Percentiles rank a stretch among this genome's conserved stretches.
Evolutionary conservation across 1,140 invertebrate species (phyloP).

Genomic region (Aphelenchoides fujianensis): DNA sequence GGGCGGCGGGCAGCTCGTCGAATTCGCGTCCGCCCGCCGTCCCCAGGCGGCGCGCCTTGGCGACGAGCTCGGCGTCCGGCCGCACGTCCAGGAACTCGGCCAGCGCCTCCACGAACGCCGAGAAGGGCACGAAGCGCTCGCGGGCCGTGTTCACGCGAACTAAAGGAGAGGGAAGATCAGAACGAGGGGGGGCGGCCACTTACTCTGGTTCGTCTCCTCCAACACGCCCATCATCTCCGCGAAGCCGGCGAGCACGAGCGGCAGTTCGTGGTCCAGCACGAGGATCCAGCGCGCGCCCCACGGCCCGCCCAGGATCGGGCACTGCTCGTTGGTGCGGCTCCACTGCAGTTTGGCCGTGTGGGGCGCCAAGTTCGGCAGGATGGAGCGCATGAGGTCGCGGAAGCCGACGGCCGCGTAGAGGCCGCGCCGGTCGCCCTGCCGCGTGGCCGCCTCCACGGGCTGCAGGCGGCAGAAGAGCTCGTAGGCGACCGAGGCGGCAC

Average conservation of each 20-base stretch:
- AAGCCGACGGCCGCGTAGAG: not conserved
- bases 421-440: not conserved
- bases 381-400: slow-evolving; percentile 1
- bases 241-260: not conserved
- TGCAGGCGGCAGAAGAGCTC: not conserved
- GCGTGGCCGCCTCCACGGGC: slow-evolving; percentile 11
- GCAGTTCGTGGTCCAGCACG: slow-evolving; percentile 13
- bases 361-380: slow-evolving; percentile 6
- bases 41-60: not conserved
- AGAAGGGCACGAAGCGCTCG: not conserved
- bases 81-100: slow-evolving; percentile 7
- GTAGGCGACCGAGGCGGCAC: not conserved
- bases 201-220: slow-evolving; percentile 4
- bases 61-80: not conserved
- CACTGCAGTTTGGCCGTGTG: not conserved
- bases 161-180: not conserved
- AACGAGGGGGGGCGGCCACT: not conserved
- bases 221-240: not conserved
- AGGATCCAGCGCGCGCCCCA: slow-evolving; percentile 16
- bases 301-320: slow-evolving; percentile 5
- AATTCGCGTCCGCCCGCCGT: not conserved
- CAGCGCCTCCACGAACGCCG: not conserved
- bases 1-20: not conserved
- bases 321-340: not conserved
- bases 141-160: not conserved